Evolutionary conservation across 37 sponge, comb jelly and placozoan genomes (phyloP), one percentile per base, ranked within the genome.

Genomic region (Cladorhizidae sp.): DNA sequence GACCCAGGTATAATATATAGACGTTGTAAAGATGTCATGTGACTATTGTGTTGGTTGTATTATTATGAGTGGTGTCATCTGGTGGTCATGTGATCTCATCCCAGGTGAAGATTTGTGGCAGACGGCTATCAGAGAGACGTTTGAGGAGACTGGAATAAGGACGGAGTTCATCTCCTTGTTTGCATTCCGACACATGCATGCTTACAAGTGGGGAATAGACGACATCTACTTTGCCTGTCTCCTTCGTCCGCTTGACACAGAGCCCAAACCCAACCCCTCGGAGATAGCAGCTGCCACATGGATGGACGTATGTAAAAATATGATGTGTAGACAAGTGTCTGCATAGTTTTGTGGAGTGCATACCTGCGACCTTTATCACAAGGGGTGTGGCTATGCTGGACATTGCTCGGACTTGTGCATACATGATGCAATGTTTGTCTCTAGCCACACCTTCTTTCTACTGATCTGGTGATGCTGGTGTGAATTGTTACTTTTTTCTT

Each of bases 71-170:
- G 12, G 25, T 28, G 61, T 35, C 5, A 3, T 77, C 1, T 71
- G 55, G 43, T 61, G 8, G n/a, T 64, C 59, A 64, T 76, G 51
- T 23, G 18, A 63, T 64, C 42, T 38, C 54, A 55, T 12, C 5
- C 49, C 39, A 94, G 95, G 89, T 45, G 96, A 96, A 61, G 45
- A 87, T 22, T 15, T 96, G 57, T 42, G 57, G 55, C 69, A 87
- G 72, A 89, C 96, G 1, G 93, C 83, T 1, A 78, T 87, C 33
- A 54, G 96, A 18, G 96, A 92, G 80, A 89, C 91, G 5, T 56
- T 55, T 17, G 96, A 96, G 61, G 93, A 96, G 76, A 96, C 93
- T 28, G 93, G 96, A 17, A 55, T 96, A n/a, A 78, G 76, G 45
- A 78, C 91, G 32, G 94, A 96, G 86, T 93, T 93, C 78, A 79